Conservation (phyloP, 1,140 invertebrate genomes). For the Aphelenchoides avenae region DNA sequence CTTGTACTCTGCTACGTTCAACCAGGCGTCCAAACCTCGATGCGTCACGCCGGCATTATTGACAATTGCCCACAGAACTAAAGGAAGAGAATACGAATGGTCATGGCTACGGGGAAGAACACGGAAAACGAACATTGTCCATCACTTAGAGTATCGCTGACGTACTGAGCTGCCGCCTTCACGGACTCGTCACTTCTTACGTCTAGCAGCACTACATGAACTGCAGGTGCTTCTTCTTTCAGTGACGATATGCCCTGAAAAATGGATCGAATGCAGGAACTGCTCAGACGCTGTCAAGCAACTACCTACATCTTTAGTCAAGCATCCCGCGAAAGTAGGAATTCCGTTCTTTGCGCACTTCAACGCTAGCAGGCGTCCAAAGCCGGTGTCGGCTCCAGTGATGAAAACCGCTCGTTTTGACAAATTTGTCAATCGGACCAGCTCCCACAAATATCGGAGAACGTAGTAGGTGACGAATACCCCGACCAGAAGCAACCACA, state of each 20-base stretch:
- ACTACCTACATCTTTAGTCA: slow-evolving; percentile 18
- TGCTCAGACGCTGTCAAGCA: slow-evolving; percentile 6
- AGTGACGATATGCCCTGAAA: no score
- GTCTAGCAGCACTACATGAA: slow-evolving; percentile 11
- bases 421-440: neutral
- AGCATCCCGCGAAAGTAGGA: slow-evolving; percentile 34
- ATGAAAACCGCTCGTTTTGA: slow-evolving; percentile 7
- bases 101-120: neutral
- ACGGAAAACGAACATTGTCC: slow-evolving; percentile 11
- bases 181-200: slow-evolving; percentile 26
- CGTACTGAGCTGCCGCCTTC: slow-evolving; percentile 11
- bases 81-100: slow-evolving; percentile 9
- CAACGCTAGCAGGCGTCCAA: slow-evolving; percentile 21
- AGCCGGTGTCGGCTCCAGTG: slow-evolving; percentile 32
- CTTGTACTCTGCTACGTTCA: slow-evolving; percentile 69
- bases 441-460: slow-evolving; percentile 1
- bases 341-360: slow-evolving; percentile 14
- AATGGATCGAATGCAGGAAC: no score
- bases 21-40: slow-evolving; percentile 83
- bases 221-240: no score
- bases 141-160: neutral
- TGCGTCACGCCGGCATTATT: slow-evolving; percentile 71
- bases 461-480: no score
- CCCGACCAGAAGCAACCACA: no score
- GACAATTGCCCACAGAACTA: slow-evolving; percentile 35